Conservation (phyloP, 2,113 vertebrate genomes). For the Bos javanicus region DNA sequence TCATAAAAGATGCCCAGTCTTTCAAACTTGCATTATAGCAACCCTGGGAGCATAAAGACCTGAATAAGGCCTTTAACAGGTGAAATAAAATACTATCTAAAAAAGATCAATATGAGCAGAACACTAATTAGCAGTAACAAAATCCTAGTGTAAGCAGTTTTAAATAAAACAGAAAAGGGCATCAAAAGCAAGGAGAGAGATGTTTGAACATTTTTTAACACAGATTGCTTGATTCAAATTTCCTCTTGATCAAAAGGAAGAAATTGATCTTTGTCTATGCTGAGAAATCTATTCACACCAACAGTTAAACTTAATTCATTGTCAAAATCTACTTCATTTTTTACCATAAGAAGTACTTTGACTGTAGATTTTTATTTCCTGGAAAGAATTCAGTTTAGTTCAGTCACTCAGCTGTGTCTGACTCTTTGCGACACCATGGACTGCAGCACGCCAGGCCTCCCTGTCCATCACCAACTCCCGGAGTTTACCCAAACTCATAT, state of each 20-base stretch:
- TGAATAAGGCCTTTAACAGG: constrained; percentile 33
- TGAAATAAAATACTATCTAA: constrained; percentile 44
- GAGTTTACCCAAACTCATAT: neutral
- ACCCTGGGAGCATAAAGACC: neutral
- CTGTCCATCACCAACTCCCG: fast-evolving
- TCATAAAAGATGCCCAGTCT: constrained; percentile 4
- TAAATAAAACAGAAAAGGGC: constrained; percentile 49
- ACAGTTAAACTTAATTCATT: neutral
- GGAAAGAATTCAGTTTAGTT: neutral
- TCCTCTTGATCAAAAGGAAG: constrained; percentile 9
- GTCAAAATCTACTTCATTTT: neutral
- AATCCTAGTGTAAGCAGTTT: constrained; percentile 47
- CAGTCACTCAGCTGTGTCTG: neutral
- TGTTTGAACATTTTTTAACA: neutral
- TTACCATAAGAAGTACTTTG: neutral
- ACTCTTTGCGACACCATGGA: neutral
- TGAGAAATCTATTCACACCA: neutral
- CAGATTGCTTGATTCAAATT: neutral
- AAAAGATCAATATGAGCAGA: constrained; percentile 55
- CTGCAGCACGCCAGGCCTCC: neutral
- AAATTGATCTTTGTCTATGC: neutral
- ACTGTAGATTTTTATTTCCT: neutral
- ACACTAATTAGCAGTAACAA: constrained; percentile 13
- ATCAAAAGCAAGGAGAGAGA: constrained; percentile 1
- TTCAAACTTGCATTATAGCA: neutral